Base-by-base conservation (phyloP, 2,888 invertebrate genomes). In the Uloborus plumipes region DNA sequence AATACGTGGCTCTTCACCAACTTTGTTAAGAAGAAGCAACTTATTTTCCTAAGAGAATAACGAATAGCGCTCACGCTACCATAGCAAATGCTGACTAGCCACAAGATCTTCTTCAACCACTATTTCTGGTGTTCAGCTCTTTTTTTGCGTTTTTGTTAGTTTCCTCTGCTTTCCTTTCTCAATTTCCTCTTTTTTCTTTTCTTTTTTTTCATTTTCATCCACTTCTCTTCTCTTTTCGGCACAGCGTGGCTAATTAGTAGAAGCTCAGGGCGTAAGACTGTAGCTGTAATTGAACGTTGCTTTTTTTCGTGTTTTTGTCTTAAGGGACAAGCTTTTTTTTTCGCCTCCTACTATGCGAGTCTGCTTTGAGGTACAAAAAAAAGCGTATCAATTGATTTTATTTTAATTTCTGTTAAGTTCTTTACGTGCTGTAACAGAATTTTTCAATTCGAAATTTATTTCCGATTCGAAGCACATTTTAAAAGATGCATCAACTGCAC, bases 371-470 rank as follows among this genome's bases (percentile, higher is more conserved):
- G 39, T 26, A 49, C 58, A 53, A 49, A 69, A 64, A 71, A 59
- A 67, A 18, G 65, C 49, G 62, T 53, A 71, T 78, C 55, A 58
- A 49, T 31, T 76, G 77, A 71, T 64, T 78, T 78, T 71, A 64
- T 78, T 78, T 71, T 78, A 78, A 78, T 78, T 78, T 71, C 59
- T 22, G 70, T 65, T 55, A n/a, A 47, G 49, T 65, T 67, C 61
- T 55, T 71, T 65, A 18, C 18, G 47, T 53, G 18, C 22, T 51
- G 20, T 58, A 64, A 50, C 64, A 58, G 50, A 77, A 78, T 71
- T 78, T 78, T 78, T 78, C 71, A 78, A 71, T 78, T 78, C 71
- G 58, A 55, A 71, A 64, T 78, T 70, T 51, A 58, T 78, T 71
- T 65, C 64, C 77, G 53, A 71, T 78, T 65, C 64, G 77, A 15